Evolutionary conservation across 2,888 invertebrate species (phyloP), one percentile per base, ranked within the genome.

Genomic region (Chrysomela aeneicollis): DNA sequence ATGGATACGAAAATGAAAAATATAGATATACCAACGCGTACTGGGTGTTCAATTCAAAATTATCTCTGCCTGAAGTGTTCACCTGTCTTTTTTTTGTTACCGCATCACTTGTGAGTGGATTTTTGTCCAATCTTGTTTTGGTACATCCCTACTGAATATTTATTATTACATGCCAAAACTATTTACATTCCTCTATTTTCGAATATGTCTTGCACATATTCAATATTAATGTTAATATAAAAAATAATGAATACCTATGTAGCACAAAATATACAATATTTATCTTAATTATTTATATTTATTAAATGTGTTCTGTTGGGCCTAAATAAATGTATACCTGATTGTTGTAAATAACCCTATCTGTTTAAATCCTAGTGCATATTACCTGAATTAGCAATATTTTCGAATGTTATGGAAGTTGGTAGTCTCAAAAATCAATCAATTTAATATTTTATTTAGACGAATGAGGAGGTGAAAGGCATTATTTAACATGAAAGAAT

Each of bases 271-370:
- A 57, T 65, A 63, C 18, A 22, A 62, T 64, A 69, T 66, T 64
- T 66, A 62, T 64, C 57, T 59, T 62, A 17, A 59, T 67, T 57
- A 59, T 52, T 61, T 47, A n/a, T n/a, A 47, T 59, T 66, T 66
- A 26, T 47, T 64, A 52, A 60, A 58, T 65, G 60, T 59, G 35
- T 64, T 66, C 21, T 42, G 57, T 66, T 69, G 54, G 64, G 66
- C 66, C 64, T 61, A 61, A 67, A 64, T 63, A 51, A 61, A 64
- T 67, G 63, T 67, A 51, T 59, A n/a, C n/a, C n/a, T n/a, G 15
- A 63, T 53, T 59, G 59, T 64, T 64, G 32, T 32, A 18, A 17
- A 26, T 17, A 18, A 18, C 15, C n/a, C n/a, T n/a, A n/a, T n/a
- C n/a, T n/a, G n/a, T n/a, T n/a, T n/a, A n/a, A n/a, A n/a, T n/a